Conservation (phyloP, 2,888 invertebrate species). For the Linyphia triangularis region DNA sequence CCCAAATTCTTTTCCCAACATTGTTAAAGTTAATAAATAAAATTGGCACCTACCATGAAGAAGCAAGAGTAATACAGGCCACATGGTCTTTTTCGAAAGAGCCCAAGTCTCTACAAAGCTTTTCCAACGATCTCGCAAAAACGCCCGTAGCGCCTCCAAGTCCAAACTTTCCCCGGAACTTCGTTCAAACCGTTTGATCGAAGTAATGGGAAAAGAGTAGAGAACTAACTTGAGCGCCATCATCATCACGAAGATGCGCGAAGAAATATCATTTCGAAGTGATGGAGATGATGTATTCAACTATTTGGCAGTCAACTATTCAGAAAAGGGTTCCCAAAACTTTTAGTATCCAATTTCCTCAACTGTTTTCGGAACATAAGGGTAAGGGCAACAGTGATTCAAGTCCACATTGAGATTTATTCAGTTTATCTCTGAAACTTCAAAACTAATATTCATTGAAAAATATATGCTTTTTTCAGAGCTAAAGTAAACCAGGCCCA, state of each 20-base stretch:
- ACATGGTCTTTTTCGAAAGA: constrained; percentile 59
- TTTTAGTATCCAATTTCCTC: too few relatives aligned
- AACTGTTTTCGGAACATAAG: too few relatives aligned
- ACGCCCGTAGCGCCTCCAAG: constrained; percentile 48
- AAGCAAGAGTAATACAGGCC: constrained; percentile 53
- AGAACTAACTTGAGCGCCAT: neutral
- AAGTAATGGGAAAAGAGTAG: neutral
- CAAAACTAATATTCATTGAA: too few relatives aligned
- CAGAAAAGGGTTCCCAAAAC: neutral
- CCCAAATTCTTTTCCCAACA: neutral
- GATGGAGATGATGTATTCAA: too few relatives aligned
- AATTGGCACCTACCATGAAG: constrained; percentile 54
- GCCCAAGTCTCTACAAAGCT: constrained; percentile 24
- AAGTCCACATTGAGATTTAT: too few relatives aligned
- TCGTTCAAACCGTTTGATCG: constrained; percentile 24
- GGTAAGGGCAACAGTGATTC: too few relatives aligned
- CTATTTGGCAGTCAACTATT: too few relatives aligned
- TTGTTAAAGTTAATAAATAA: neutral
- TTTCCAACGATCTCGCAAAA: constrained; percentile 5
- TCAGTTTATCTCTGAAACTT: too few relatives aligned
- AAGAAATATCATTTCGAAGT: neutral
- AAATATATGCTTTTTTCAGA: too few relatives aligned
- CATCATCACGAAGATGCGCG: neutral
- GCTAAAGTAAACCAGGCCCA: too few relatives aligned
- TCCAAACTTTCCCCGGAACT: constrained; percentile 47